Base-by-base conservation (phyloP, 2,888 invertebrate species). In the Sphinx pinastri region DNA sequence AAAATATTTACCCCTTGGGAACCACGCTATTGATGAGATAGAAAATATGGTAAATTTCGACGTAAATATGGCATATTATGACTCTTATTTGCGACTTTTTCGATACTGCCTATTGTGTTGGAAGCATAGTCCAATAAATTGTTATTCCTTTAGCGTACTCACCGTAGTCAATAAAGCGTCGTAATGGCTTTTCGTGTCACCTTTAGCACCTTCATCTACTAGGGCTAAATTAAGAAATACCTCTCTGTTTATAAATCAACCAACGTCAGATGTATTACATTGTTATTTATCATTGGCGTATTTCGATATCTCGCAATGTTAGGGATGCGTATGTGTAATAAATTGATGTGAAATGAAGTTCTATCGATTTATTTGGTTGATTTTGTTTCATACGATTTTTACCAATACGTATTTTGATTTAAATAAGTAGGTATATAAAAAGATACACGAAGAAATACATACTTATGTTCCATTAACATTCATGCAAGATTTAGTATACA, bases 161-260 rank as follows among this genome's bases (percentile, higher is more conserved):
- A 68, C 78, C 73, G 68, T 72, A 75, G 73, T 75, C 76, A 79
- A 83, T 84, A 84, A 83, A 84, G 76, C 79, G 78, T 77, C 77
- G 79, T 84, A 82, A 81, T 77, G 51, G 68, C 66, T 57, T 69
- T 55, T 54, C 66, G 31, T 69, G 71, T 68, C 68, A 66, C 66
- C 63, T 67, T 68, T 63, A 63, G 54, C 25, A 54, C 59, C 68
- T 68, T 58, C 63, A 68, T 58, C 45, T 68, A 68, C 63, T 52
- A 59, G 73, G 75, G 79, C 81, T 80, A 82, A 85, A 86, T 86
- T 85, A 85, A 84, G 84, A 86, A 85, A 86, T 85, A 81, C 81
- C 83, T 83, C 75, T 74, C 71, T 75, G 74, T 78, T 75, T 79
- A 86, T 87, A 88, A 88, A 87, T 87, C 85, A 86, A 85, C 87